Evolutionary conservation across 2,113 vertebrate species (phyloP), one percentile per base, ranked within the genome.

Genomic region (Eublepharis macularius): DNA sequence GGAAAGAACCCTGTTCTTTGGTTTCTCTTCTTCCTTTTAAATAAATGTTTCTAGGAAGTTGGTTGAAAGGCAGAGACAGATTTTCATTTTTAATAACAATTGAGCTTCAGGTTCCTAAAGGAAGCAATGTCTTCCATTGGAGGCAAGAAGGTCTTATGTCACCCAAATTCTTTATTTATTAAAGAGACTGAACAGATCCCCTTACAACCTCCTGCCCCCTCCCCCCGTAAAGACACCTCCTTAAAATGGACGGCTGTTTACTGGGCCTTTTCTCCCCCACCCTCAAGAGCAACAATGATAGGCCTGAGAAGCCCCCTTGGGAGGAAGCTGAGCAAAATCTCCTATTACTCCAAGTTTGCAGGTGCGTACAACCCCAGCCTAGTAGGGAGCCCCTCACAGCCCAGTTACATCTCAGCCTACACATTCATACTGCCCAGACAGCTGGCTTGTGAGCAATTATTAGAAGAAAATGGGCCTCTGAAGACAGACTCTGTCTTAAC

Each of bases 1-100:
- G 87, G 47, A 88, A 87, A 87, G 54, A 8, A 45, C 91, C 76
- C 6, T 47, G 91, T 2, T 0, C 73, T 76, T 89, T 92, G 76
- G 14, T 65, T 88, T 41, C 86, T 90, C 75, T 88, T 90, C 89
- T 82, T 94, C 57, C 84, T 94, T 94, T 90, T 94, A 94, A 66
- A 88, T 24, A 78, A 88, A 74, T 92, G 84, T 87, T 94, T 93
- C 87, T 87, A 94, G 87, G 86, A 94, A 91, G 91, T 82, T 91
- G 82, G 32, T 86, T 90, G 86, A 93, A 91, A 95, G 81, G 47
- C 81, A 89, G 91, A 93, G 88, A 89, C 86, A 93, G 86, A 91
- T 93, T 92, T 95, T 95, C 92, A 92, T 93, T 94, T 95, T 95
- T 94, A 96, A 92, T 95, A 93, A 95, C 90, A 94, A 95, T 88